phyloP scores from a whole-genome alignment of 2,113 vertebrate species.

The Pampusana beccarii region DNA sequence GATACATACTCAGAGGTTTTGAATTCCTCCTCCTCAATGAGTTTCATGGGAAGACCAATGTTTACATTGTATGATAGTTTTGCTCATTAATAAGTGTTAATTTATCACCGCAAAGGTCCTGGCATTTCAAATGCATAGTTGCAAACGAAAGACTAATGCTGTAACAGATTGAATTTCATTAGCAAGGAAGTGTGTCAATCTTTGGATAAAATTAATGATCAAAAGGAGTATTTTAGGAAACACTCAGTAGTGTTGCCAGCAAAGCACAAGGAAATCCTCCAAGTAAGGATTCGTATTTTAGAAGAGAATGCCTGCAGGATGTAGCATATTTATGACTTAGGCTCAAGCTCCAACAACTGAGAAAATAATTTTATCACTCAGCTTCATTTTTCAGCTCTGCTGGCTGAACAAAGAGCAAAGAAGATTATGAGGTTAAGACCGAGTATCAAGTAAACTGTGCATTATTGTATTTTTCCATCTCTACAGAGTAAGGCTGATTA shows the following conservation, averaged over 20 bases:
- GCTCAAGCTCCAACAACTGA: not conserved
- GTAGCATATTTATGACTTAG: not conserved
- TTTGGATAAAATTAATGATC: not conserved
- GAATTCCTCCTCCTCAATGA: not conserved
- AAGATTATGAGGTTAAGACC: not conserved
- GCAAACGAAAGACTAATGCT: not conserved
- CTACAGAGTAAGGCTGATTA: not conserved
- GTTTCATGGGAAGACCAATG: not conserved
- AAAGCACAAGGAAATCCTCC: not conserved
- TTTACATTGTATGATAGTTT: not conserved
- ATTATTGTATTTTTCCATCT: not conserved
- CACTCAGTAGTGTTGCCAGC: not conserved
- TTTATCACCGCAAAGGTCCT: not conserved
- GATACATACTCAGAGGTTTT: not conserved
- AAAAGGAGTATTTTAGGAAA: not conserved
- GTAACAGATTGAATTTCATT: not conserved
- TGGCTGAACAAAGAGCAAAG: not conserved
- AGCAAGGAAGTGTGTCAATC: not conserved
- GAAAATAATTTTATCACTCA: not conserved
- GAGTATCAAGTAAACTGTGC: not conserved
- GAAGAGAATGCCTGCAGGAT: not conserved
- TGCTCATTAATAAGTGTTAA: not conserved
- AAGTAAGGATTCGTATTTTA: conserved; percentile 5
- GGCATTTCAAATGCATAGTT: not conserved
- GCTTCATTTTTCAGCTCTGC: conserved; percentile 3